Conservation (phyloP, 2,797 vertebrate species). For the Tenualosa thibaudeaui region DNA sequence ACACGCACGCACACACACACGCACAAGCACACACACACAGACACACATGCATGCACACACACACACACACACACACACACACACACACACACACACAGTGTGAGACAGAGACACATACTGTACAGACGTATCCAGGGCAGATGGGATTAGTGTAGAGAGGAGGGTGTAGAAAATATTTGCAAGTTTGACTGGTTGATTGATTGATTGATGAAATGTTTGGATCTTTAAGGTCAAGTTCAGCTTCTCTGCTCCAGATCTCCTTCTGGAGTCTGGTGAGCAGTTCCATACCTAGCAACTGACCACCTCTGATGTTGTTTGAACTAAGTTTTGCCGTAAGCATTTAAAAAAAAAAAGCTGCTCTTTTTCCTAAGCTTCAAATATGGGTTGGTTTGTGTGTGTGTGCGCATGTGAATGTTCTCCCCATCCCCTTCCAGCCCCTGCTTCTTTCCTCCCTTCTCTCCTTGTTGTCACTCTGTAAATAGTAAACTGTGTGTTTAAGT, state of each 20-base stretch:
- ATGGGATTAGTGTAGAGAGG: too few species aligned
- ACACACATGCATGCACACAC: neutral
- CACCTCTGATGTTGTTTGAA: neutral
- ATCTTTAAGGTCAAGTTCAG: too few species aligned
- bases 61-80: neutral
- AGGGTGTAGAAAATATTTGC: too few species aligned
- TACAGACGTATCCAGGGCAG: too few species aligned
- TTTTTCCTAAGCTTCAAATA: too few species aligned
- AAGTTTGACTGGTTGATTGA: too few species aligned
- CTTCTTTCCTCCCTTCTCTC: neutral
- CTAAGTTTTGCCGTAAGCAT: neutral
- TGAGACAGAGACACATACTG: slow-evolving; percentile 22
- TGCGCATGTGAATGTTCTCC: neutral
- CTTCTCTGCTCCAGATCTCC: neutral
- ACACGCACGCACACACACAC: neutral
- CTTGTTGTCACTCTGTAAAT: neutral
- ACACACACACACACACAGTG: slow-evolving; percentile 25
- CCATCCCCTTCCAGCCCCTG: too few species aligned
- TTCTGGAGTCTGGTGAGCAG: neutral
- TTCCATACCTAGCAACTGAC: neutral
- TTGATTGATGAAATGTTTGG: too few species aligned
- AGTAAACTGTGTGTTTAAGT: neutral
- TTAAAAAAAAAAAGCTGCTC: too few species aligned
- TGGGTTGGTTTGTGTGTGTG: neutral
- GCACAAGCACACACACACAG: slow-evolving; percentile 25